Conservation (phyloP, 53 echinoderm and acorn worm genomes). For the Mesocentrotus franciscanus region DNA sequence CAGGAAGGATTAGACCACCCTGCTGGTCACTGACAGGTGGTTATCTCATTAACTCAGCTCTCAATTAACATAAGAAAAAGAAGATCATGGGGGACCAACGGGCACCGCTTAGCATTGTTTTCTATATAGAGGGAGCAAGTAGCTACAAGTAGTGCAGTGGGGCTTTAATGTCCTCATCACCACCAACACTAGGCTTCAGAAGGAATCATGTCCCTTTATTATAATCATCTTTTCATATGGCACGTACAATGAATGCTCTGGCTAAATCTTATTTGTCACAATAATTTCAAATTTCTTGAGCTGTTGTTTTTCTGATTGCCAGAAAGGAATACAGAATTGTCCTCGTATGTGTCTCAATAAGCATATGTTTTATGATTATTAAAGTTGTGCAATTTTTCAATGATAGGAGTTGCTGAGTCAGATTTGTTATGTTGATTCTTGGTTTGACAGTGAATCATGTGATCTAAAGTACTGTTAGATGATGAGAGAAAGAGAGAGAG, state of each 20-base stretch:
- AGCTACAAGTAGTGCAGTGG: too few species aligned
- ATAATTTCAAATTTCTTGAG: background rate
- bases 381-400: constrained; percentile 19
- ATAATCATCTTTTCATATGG: background rate
- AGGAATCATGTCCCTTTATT: too few species aligned
- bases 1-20: too few species aligned
- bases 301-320: background rate
- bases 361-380: background rate
- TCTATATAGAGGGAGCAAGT: too few species aligned
- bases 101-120: too few species aligned
- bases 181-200: too few species aligned
- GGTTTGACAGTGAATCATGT: background rate
- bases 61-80: too few species aligned
- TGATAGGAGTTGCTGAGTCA: background rate
- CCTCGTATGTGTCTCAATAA: background rate
- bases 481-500: background rate
- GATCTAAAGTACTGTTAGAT: background rate
- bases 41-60: too few species aligned
- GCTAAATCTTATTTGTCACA: background rate
- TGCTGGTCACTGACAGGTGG: too few species aligned
- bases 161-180: too few species aligned
- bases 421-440: background rate
- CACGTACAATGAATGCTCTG: background rate
- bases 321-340: background rate
- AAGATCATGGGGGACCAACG: too few species aligned